phyloP scores from a whole-genome alignment of 2,797 vertebrate species.

The Buceros bicornis region DNA sequence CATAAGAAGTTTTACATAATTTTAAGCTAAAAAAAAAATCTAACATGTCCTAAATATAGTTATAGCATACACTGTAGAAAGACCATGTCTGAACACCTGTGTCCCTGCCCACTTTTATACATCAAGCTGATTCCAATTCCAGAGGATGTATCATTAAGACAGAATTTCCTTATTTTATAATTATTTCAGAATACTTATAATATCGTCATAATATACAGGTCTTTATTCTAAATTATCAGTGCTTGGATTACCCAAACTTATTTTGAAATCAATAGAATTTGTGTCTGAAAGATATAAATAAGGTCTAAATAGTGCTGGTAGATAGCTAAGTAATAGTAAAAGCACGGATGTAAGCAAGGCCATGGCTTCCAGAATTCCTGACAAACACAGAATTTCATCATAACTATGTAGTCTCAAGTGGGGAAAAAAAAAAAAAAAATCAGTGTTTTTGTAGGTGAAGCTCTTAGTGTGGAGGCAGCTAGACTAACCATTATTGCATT shows the following conservation, averaged over 20 bases:
- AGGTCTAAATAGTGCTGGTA: background rate
- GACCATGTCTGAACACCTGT: background rate
- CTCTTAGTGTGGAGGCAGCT: background rate
- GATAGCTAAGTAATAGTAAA: background rate
- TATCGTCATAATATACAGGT: background rate
- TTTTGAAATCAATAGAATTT: background rate
- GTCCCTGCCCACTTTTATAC: background rate
- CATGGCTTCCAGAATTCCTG: background rate
- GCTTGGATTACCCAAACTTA: background rate
- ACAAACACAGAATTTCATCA: background rate
- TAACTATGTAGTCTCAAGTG: background rate
- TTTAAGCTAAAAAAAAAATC: background rate
- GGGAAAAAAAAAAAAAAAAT: background rate
- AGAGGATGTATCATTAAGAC: background rate
- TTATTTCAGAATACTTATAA: background rate
- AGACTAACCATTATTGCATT: background rate
- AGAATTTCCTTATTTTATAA: background rate
- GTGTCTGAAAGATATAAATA: background rate
- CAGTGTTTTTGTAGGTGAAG: background rate
- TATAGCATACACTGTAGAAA: background rate
- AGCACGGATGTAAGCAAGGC: background rate
- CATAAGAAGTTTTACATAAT: background rate
- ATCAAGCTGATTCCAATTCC: background rate
- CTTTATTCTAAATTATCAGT: background rate
- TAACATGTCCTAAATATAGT: background rate